A percentile compares a stretch with the other conserved stretches of the same genome.
These are phyloP conservation scores for Zosterops pallidus DNA, from an alignment of 2,113 vertebrate species.

Conservation along the genomic window DNA sequence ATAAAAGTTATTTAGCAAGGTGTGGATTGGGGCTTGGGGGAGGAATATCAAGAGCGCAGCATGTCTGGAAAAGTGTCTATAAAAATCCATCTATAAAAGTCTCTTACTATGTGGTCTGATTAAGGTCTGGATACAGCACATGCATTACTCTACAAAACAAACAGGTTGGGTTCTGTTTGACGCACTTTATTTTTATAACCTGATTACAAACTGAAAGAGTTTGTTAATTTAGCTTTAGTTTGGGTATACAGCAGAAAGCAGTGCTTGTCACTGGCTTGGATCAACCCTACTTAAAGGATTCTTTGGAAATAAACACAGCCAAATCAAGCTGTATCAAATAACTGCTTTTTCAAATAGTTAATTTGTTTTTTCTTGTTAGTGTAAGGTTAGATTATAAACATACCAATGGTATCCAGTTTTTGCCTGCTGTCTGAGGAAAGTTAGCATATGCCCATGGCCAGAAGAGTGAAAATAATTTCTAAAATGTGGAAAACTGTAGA, in stretches of 20 bases:
- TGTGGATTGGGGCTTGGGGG: conserved; percentile 15
- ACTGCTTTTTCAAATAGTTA: background rate
- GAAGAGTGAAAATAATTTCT: conserved; percentile 1
- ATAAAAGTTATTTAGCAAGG: conserved; percentile 60
- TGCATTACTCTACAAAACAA: conserved; percentile 49
- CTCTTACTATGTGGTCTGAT: conserved; percentile 61
- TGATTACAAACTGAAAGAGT: conserved; percentile 67
- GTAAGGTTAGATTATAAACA: conserved; percentile 29
- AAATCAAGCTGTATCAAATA: conserved; percentile 31
- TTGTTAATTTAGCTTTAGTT: conserved; percentile 40
- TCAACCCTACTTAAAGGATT: background rate
- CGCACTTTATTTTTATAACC: conserved; percentile 64
- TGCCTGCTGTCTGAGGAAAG: conserved; percentile 23
- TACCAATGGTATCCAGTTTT: background rate
- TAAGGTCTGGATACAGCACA: conserved; percentile 51
- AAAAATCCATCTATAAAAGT: conserved; percentile 54
- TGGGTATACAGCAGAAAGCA: conserved; percentile 29
- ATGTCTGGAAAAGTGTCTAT: conserved; percentile 54
- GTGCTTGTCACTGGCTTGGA: conserved; percentile 23
- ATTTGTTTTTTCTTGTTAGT: conserved; percentile 13
- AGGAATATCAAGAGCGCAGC: conserved; percentile 33
- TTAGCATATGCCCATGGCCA: background rate
- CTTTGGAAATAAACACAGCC: conserved; percentile 49
- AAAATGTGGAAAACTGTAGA: background rate
- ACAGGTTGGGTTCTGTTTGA: conserved; percentile 61